These are phyloP conservation scores for Chironomus tepperi DNA, from an alignment of 1,140 invertebrate species.

Conservation along the genomic window DNA sequence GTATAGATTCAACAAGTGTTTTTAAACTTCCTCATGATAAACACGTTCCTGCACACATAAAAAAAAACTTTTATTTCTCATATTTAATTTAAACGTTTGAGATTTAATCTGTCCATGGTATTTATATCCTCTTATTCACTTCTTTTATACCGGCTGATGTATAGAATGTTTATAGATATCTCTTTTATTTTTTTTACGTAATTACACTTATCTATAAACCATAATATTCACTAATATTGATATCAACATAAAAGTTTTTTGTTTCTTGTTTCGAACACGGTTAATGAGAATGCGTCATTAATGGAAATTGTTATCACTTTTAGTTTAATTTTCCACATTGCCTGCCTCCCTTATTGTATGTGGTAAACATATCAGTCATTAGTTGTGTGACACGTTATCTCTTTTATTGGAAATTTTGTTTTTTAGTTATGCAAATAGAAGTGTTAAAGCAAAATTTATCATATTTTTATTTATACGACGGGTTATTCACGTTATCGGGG, in stretches of 20 bases:
- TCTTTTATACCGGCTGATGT: no score
- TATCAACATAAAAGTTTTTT: no score
- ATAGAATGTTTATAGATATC: no score
- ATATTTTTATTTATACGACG: no score
- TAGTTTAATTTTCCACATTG: neutral
- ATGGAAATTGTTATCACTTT: constrained; percentile 8
- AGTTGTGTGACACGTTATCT: neutral
- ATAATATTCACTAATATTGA: neutral
- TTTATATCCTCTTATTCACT: no score
- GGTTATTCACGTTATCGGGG: no score
- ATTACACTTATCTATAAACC: constrained; percentile 2
- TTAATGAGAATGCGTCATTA: constrained; percentile 13
- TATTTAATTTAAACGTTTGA: constrained; percentile 12
- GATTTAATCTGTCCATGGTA: neutral
- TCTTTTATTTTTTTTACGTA: neutral
- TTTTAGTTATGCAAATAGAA: no score
- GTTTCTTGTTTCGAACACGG: neutral
- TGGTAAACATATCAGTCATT: neutral
- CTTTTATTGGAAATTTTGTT: neutral
- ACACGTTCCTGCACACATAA: neutral
- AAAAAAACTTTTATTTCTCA: neutral
- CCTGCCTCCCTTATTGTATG: neutral
- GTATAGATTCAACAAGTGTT: constrained; percentile 6
- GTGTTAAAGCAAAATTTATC: no score
- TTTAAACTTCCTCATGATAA: neutral